Evolutionary conservation across 2,888 invertebrate genomes (phyloP).

Genomic region (Ichneumoninae sp.): DNA sequence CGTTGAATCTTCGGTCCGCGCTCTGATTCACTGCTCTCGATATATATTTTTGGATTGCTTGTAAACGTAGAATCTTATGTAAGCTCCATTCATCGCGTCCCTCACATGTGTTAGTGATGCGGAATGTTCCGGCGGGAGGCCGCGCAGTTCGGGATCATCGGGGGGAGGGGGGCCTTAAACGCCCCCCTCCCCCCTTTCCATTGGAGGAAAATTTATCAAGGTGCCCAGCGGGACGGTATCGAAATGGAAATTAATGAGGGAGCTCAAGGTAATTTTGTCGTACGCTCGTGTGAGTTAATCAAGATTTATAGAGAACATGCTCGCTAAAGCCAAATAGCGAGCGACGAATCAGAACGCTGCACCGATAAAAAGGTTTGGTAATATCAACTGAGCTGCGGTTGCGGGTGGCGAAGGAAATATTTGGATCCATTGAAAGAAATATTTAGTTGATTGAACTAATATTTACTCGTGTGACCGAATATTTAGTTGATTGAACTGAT

Average conservation of each 20-base stretch:
- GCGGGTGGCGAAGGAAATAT: too few species aligned
- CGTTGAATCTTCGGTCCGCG: conserved; percentile 34
- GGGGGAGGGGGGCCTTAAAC: too few species aligned
- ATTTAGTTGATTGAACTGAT: too few species aligned
- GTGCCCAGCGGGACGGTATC: neutral
- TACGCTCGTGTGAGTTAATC: neutral
- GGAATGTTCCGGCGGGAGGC: neutral
- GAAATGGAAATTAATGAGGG: neutral
- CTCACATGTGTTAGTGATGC: neutral
- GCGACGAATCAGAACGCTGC: too few species aligned
- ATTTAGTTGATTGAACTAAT: too few species aligned
- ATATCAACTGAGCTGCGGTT: too few species aligned
- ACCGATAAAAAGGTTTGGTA: too few species aligned
- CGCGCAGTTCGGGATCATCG: neutral
- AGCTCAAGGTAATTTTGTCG: neutral
- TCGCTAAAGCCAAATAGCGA: neutral
- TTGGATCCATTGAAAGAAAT: too few species aligned
- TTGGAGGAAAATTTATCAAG: too few species aligned
- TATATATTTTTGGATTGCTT: conserved; percentile 62
- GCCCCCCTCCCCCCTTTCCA: neutral
- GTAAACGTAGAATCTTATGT: conserved; percentile 54
- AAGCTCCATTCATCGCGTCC: conserved; percentile 47
- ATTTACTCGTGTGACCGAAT: too few species aligned
- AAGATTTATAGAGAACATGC: neutral
- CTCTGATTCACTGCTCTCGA: conserved; percentile 48